A percentile compares a stretch with the other conserved stretches of the same genome.
phyloP scores from a whole-genome alignment of 1,140 invertebrate genomes.

The Drosophila leontia region DNA sequence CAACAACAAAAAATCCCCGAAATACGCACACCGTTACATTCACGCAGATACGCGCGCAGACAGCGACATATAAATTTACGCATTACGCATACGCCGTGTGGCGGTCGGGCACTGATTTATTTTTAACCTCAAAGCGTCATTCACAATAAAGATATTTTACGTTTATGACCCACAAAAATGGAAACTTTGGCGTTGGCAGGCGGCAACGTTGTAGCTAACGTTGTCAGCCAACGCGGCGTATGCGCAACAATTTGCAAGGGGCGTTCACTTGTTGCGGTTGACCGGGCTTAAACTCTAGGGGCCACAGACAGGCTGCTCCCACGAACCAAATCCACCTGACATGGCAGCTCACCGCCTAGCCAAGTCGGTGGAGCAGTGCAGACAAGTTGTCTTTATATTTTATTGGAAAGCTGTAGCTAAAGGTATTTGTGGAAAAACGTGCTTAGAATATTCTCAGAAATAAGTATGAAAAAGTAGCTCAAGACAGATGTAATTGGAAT shows the following conservation, averaged over 20 bases:
- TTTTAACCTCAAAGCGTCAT: conserved; percentile 79
- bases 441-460: not conserved
- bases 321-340: conserved; percentile 26
- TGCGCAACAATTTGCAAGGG: conserved; percentile 73
- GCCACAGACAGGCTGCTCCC: conserved; percentile 22
- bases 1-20: conserved; percentile 1
- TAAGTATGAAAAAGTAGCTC: no score
- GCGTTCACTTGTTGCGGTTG: conserved; percentile 64
- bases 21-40: conserved; percentile 20
- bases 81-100: conserved; percentile 70
- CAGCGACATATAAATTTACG: conserved; percentile 55
- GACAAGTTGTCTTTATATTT: conserved; percentile 6
- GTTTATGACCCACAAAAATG: conserved; percentile 76
- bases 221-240: conserved; percentile 61
- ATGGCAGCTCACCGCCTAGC: not conserved
- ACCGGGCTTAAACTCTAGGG: conserved; percentile 58
- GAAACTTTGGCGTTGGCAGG: conserved; percentile 47
- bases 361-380: not conserved
- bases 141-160: conserved; percentile 78
- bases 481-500: not conserved
- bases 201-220: not conserved
- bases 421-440: not conserved
- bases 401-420: not conserved
- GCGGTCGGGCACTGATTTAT: conserved; percentile 68
- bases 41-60: conserved; percentile 10